Conservation (phyloP, 2,888 invertebrate species). For the Lasioglossum calceatum region DNA sequence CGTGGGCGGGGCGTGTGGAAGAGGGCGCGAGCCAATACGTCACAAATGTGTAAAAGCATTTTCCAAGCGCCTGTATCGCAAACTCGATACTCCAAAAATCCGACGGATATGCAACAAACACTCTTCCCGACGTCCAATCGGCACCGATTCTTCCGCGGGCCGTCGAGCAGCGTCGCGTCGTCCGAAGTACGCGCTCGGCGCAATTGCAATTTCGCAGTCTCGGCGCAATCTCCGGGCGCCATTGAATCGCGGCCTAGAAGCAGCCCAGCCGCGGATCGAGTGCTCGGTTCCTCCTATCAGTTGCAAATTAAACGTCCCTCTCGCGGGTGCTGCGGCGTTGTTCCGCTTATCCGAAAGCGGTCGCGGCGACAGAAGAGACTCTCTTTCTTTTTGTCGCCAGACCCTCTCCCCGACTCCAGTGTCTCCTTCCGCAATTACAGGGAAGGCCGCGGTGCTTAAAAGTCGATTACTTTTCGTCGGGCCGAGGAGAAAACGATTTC, state of each 20-base stretch:
- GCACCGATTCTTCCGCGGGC: neutral
- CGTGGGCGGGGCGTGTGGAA: neutral
- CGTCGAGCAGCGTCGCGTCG: neutral
- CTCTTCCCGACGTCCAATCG: too few species aligned
- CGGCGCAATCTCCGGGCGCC: neutral
- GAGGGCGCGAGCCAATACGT: neutral
- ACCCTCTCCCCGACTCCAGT: neutral
- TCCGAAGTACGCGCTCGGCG: neutral
- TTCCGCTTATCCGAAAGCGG: slow-evolving; percentile 9
- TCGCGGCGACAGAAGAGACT: neutral
- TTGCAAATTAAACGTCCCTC: slow-evolving; percentile 44
- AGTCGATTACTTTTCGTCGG: slow-evolving; percentile 66
- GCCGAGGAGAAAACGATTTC: slow-evolving; percentile 57
- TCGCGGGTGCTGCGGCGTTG: slow-evolving; percentile 18
- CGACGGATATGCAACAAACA: too few species aligned
- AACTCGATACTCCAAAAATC: too few species aligned
- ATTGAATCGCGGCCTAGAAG: neutral
- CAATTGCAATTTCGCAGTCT: neutral
- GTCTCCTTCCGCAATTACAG: slow-evolving; percentile 61
- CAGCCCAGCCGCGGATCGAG: neutral
- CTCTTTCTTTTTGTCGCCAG: slow-evolving; percentile 5
- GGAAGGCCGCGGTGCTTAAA: slow-evolving; percentile 62
- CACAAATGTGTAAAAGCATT: too few species aligned
- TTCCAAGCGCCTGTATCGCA: too few species aligned
- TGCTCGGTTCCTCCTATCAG: slow-evolving; percentile 38